Conservation (phyloP, 37 sponge, comb jelly and placozoan species). For the Bolinopsis microptera region DNA sequence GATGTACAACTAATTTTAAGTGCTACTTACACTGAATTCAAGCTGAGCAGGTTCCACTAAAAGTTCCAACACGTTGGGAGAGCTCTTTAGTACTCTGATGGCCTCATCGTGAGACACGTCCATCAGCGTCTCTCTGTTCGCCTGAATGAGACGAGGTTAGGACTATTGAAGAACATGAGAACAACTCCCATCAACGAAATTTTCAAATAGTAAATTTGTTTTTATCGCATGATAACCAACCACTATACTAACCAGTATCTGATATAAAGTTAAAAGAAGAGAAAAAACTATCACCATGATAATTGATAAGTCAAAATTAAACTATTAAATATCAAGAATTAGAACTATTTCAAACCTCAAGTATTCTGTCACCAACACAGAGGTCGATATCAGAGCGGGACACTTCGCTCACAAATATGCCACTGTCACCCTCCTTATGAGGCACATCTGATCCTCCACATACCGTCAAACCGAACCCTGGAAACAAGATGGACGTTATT, state of each 20-base stretch:
- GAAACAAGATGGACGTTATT: too few relatives aligned
- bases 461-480: conserved; percentile 31
- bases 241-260: too few relatives aligned
- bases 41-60: conserved; percentile 32
- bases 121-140: background rate
- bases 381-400: conserved; percentile 26
- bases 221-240: too few relatives aligned
- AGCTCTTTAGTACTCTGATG: background rate
- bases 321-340: too few relatives aligned
- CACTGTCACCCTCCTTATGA: conserved; percentile 47
- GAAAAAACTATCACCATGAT: too few relatives aligned
- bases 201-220: too few relatives aligned
- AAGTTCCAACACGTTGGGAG: background rate
- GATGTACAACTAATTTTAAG: too few relatives aligned
- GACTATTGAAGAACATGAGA: too few relatives aligned
- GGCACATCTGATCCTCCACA: conserved; percentile 54
- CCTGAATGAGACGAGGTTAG: conserved; percentile 5
- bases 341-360: conserved; percentile 54
- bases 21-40: conserved; percentile 43
- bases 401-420: conserved; percentile 47
- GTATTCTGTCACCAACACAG: conserved; percentile 41
- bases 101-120: conserved; percentile 60
- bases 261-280: too few relatives aligned
- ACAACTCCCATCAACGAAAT: too few relatives aligned
- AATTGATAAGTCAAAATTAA: too few relatives aligned